A percentile compares a stretch with the other conserved stretches of the same genome.
phyloP scores from a whole-genome alignment of 2,888 invertebrate genomes.

The Prenolepis imparis region DNA sequence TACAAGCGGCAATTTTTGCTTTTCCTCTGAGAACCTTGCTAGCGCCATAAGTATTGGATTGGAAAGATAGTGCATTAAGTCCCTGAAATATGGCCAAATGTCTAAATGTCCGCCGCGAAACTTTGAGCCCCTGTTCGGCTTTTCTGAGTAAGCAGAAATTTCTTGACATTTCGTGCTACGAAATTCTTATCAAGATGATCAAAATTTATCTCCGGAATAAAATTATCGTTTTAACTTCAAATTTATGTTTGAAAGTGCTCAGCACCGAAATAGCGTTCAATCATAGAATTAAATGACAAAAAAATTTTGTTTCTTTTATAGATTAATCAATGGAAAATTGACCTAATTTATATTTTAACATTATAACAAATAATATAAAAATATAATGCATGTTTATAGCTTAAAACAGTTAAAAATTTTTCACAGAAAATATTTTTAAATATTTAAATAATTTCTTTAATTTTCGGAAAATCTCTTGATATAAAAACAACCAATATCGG shows the following conservation, averaged over 20 bases:
- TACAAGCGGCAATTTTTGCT: neutral
- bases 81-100: constrained; percentile 16
- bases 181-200: neutral
- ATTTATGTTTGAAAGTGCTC: neutral
- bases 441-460: constrained; percentile 4
- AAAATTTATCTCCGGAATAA: neutral
- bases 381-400: neutral
- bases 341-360: neutral
- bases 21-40: constrained; percentile 8
- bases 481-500: too few species aligned
- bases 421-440: neutral
- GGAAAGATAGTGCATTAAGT: constrained; percentile 31
- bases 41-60: constrained; percentile 1
- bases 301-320: neutral
- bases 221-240: neutral
- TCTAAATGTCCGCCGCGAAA: constrained; percentile 7
- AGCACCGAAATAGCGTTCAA: neutral
- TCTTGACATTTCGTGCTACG: neutral
- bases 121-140: neutral
- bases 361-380: neutral
- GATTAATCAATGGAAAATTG: neutral
- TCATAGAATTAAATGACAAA: neutral
- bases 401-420: neutral
- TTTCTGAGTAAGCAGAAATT: neutral
- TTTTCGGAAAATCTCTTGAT: neutral